phyloP scores from a whole-genome alignment of 2,888 invertebrate genomes.

The Limnephilus auricula region DNA sequence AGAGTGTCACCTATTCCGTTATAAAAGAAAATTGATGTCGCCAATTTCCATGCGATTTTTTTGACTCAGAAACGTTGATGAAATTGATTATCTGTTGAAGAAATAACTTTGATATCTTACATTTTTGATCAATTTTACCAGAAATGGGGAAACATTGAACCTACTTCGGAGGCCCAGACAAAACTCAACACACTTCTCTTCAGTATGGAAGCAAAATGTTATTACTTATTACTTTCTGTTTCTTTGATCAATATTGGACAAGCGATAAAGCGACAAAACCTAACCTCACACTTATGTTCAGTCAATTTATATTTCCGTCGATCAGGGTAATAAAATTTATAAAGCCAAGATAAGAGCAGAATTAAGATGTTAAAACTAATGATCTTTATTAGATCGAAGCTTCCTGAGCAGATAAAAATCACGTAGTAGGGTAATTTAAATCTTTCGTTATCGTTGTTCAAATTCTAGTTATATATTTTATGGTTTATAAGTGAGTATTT shows the following conservation, averaged over 20 bases:
- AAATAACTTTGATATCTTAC: too few species aligned
- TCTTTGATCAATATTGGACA: neutral
- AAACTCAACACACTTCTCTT: too few species aligned
- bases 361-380: neutral
- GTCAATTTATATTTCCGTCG: neutral
- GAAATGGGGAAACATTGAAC: too few species aligned
- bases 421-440: neutral
- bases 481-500: slow-evolving; percentile 27
- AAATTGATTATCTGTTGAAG: too few species aligned
- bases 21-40: too few species aligned
- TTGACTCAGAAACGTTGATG: too few species aligned
- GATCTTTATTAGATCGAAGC: neutral
- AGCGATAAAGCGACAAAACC: neutral
- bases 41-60: too few species aligned
- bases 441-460: neutral
- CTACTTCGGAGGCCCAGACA: too few species aligned
- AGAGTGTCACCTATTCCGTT: too few species aligned
- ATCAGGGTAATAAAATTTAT: neutral
- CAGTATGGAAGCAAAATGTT: too few species aligned
- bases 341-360: neutral
- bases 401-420: neutral
- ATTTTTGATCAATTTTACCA: too few species aligned
- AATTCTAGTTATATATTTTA: neutral
- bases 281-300: neutral
- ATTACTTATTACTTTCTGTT: too few species aligned